phyloP scores from a whole-genome alignment of 2,888 invertebrate genomes.

The Choreutis nemorana region DNA sequence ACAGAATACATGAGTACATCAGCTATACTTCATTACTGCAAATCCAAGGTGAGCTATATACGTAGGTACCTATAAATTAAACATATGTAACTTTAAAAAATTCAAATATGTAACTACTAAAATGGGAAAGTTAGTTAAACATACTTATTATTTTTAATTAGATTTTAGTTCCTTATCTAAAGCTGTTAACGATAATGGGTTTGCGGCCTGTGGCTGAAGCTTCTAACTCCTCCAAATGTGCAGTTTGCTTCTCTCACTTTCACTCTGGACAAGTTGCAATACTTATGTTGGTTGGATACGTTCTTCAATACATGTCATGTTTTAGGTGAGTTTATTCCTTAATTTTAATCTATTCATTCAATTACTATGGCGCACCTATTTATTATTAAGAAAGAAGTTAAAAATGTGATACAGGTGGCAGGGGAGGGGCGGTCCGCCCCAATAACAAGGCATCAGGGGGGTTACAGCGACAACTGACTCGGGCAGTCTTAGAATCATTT shows the following conservation, averaged over 20 bases:
- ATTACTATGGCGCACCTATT: too few species aligned
- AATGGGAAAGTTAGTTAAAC: too few species aligned
- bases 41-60: slow-evolving; percentile 67
- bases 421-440: too few species aligned
- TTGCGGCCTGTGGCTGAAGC: slow-evolving; percentile 74
- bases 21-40: slow-evolving; percentile 81
- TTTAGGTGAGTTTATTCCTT: slow-evolving; percentile 63
- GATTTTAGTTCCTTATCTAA: slow-evolving; percentile 80
- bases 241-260: slow-evolving; percentile 69
- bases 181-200: slow-evolving; percentile 77
- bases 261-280: slow-evolving; percentile 74
- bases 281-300: slow-evolving; percentile 74
- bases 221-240: slow-evolving; percentile 65
- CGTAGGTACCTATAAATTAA: neutral
- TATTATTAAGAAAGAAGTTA: too few species aligned
- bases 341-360: too few species aligned
- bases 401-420: too few species aligned
- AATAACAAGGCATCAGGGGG: too few species aligned
- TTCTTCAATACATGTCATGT: slow-evolving; percentile 81
- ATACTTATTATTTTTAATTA: slow-evolving; percentile 22
- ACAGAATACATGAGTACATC: slow-evolving; percentile 77
- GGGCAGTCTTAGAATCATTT: too few species aligned
- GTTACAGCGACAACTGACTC: too few species aligned
- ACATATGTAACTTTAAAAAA: neutral
- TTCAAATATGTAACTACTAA: too few species aligned